Evolutionary conservation across 2,113 vertebrate species (phyloP).

Genomic region (Strix uralensis): DNA sequence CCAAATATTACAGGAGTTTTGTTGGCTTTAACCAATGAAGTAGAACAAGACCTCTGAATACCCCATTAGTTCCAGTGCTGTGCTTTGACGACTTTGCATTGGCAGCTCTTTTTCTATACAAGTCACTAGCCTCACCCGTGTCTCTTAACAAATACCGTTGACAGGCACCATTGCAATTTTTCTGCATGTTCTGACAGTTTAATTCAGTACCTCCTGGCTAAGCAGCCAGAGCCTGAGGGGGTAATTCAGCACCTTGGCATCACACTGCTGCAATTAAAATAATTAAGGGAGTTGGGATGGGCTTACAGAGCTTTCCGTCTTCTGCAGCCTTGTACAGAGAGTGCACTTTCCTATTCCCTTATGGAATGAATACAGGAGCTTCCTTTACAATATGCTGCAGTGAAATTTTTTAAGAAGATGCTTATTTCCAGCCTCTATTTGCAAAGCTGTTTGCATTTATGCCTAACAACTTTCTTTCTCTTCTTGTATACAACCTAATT

Average conservation of each 20-base stretch:
- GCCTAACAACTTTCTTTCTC: not conserved
- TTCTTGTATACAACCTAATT: not conserved
- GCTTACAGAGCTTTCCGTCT: constrained; percentile 70
- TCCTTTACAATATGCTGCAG: constrained; percentile 40
- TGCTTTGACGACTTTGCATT: constrained; percentile 78
- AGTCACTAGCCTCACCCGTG: constrained; percentile 77
- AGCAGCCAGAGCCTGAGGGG: constrained; percentile 79
- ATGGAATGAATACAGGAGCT: constrained; percentile 41
- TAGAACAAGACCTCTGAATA: constrained; percentile 83
- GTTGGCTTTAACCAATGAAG: constrained; percentile 85
- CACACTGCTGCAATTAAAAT: constrained; percentile 90
- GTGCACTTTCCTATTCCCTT: constrained; percentile 60
- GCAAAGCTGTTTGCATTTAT: not conserved
- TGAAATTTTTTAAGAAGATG: constrained; percentile 31
- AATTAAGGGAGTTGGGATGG: constrained; percentile 87
- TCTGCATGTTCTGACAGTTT: constrained; percentile 86
- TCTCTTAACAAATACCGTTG: constrained; percentile 83
- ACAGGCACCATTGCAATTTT: constrained; percentile 80
- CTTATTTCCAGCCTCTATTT: not conserved
- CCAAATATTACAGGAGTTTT: constrained; percentile 79
- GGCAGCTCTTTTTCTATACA: constrained; percentile 77
- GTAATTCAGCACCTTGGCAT: constrained; percentile 80
- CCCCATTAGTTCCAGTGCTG: constrained; percentile 83
- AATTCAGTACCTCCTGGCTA: constrained; percentile 82
- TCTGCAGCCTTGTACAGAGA: constrained; percentile 60